phyloP scores from a whole-genome alignment of 2,797 vertebrate species.

The Lepus oiostolus region DNA sequence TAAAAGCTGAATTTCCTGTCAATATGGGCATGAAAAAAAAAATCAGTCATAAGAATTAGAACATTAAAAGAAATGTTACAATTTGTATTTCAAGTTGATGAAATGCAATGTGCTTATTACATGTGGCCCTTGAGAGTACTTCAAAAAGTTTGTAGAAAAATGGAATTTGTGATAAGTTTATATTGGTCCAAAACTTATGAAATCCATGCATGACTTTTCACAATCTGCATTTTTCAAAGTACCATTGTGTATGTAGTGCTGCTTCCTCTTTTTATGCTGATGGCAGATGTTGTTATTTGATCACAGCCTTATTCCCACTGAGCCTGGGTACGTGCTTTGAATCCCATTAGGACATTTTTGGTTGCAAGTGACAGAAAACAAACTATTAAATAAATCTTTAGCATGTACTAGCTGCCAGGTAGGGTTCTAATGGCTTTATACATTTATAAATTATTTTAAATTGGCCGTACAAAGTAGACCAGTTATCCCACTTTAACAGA shows the following conservation, averaged over 20 bases:
- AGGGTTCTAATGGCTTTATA: slow-evolving; percentile 26
- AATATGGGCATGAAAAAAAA: slow-evolving; percentile 9
- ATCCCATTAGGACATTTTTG: slow-evolving; percentile 21
- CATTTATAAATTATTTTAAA: slow-evolving; percentile 12
- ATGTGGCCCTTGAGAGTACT: neutral
- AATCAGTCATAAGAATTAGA: slow-evolving; percentile 22
- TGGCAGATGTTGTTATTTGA: neutral
- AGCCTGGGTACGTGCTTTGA: neutral
- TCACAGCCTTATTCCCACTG: neutral
- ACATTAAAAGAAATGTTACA: slow-evolving; percentile 44
- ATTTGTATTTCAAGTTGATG: neutral
- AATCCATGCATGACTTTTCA: too few relatives aligned
- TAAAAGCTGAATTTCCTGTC: slow-evolving; percentile 29
- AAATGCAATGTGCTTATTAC: neutral
- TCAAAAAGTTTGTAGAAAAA: too few relatives aligned
- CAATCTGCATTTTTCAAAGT: too few relatives aligned
- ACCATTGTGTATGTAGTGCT: neutral
- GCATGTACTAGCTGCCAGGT: neutral
- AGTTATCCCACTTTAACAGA: slow-evolving; percentile 1
- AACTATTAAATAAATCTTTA: slow-evolving; percentile 26
- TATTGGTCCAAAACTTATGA: too few relatives aligned
- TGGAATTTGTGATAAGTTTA: too few relatives aligned
- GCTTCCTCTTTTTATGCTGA: neutral
- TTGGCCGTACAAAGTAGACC: neutral
- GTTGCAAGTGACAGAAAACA: slow-evolving; percentile 57